phyloP scores from a whole-genome alignment of 2,888 invertebrate genomes.

The Nematopogon swammerdamellus region DNA sequence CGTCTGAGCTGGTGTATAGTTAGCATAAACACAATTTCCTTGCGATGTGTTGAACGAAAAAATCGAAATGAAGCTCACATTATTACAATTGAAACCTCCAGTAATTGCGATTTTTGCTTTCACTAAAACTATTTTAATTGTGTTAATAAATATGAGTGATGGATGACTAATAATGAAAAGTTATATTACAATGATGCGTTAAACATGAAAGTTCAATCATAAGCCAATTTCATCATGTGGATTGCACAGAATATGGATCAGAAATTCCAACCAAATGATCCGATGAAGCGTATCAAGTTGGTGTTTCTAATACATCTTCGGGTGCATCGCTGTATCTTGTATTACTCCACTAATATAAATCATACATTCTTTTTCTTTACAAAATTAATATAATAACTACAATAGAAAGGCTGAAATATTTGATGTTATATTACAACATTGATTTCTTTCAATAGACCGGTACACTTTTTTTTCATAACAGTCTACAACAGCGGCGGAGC shows the following conservation, averaged over 20 bases:
- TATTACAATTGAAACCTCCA: background rate
- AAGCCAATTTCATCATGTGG: background rate
- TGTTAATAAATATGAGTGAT: background rate
- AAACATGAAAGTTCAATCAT: background rate
- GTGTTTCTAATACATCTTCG: constrained; percentile 48
- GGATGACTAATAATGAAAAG: background rate
- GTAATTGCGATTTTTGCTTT: too few relatives aligned
- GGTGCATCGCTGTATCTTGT: constrained; percentile 55
- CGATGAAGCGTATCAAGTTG: background rate
- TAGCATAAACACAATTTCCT: background rate
- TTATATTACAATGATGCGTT: background rate
- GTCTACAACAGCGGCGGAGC: too few relatives aligned
- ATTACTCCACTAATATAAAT: constrained; percentile 20
- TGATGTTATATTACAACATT: background rate
- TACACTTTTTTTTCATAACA: too few relatives aligned
- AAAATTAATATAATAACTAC: background rate
- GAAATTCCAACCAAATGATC: background rate
- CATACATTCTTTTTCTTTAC: background rate
- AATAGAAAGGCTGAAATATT: background rate
- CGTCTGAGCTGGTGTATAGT: background rate
- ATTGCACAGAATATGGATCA: background rate
- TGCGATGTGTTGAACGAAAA: background rate
- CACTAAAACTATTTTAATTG: background rate
- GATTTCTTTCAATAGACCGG: background rate
- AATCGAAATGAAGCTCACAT: background rate